Conservation (phyloP, 2,113 vertebrate species). For the Burhinus bistriatus region DNA sequence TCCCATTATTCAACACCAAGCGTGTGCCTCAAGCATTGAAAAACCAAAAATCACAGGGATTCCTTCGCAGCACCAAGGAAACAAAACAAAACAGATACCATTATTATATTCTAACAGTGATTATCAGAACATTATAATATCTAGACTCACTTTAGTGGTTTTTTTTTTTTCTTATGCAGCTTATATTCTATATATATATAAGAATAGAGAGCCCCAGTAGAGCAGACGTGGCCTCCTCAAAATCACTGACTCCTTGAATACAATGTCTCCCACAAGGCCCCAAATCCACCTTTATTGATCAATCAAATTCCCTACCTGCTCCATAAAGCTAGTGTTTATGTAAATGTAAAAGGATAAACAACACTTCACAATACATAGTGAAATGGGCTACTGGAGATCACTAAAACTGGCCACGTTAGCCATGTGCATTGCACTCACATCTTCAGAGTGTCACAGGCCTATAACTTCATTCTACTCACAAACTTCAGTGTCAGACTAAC, state of each 20-base stretch:
- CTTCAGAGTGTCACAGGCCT: not conserved
- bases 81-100: not conserved
- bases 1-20: not conserved
- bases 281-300: not conserved
- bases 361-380: not conserved
- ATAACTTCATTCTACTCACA: not conserved
- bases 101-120: not conserved
- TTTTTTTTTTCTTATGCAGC: not conserved
- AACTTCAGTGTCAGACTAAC: not conserved
- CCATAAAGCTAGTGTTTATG: not conserved
- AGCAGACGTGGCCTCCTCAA: not conserved
- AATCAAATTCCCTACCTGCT: not conserved
- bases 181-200: not conserved
- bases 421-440: too few relatives aligned
- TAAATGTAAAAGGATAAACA: not conserved
- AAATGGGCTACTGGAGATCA: not conserved
- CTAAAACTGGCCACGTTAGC: not conserved
- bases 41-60: not conserved
- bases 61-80: not conserved
- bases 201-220: not conserved
- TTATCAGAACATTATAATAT: not conserved
- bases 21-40: not conserved
- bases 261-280: not conserved
- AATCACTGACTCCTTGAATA: not conserved
- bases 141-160: not conserved